Percentiles rank a stretch among this genome's conserved stretches.
Conservation (phyloP, 2,888 invertebrate species). For the Lypha dubia region DNA sequence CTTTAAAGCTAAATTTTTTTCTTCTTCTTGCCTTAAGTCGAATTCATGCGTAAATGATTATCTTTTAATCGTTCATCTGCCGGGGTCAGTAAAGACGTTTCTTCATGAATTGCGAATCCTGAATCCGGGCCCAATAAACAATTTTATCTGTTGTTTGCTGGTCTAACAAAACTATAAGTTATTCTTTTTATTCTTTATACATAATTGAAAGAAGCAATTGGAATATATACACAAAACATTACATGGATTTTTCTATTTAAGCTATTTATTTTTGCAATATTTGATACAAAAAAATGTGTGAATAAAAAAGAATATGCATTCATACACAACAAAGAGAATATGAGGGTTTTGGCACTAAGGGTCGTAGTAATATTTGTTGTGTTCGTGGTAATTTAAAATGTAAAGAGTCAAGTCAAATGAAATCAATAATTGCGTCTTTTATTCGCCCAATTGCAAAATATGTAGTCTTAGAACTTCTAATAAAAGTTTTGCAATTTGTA, state of each 20-base stretch:
- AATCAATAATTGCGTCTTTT: too few relatives aligned
- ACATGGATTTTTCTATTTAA: conserved; percentile 59
- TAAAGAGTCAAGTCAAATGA: too few relatives aligned
- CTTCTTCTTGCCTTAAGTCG: too few relatives aligned
- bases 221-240: conserved; percentile 17
- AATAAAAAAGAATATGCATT: background rate
- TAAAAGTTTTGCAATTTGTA: too few relatives aligned
- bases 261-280: conserved; percentile 54
- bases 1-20: too few relatives aligned
- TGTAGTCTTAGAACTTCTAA: too few relatives aligned
- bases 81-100: too few relatives aligned
- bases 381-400: background rate
- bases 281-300: conserved; percentile 30
- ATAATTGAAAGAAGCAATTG: conserved; percentile 1
- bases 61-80: too few relatives aligned
- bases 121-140: too few relatives aligned
- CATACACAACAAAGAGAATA: background rate
- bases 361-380: background rate
- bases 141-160: background rate
- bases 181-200: conserved; percentile 9
- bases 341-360: background rate
- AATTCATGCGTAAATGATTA: too few relatives aligned
- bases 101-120: too few relatives aligned
- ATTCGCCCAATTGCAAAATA: too few relatives aligned
- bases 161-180: background rate